These are phyloP conservation scores for Epizoanthus illoricatus DNA, from an alignment of 92 coral and sea anemone genomes.

Conservation along the genomic window DNA sequence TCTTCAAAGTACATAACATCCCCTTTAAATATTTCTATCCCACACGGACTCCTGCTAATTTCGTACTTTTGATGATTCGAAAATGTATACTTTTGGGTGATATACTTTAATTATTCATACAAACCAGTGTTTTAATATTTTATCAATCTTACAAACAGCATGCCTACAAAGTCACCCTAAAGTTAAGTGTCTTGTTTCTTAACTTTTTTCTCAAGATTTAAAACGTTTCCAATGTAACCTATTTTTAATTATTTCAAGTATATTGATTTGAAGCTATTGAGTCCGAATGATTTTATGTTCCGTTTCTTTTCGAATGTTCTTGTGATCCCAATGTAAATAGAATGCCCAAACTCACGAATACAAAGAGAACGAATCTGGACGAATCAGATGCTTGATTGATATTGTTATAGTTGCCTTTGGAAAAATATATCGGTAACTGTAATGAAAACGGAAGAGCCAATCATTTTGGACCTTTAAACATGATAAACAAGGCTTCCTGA, in stretches of 20 bases:
- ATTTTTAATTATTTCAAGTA: slow-evolving; percentile 19
- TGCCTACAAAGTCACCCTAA: slow-evolving; percentile 72
- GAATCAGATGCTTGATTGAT: slow-evolving; percentile 60
- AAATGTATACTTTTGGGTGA: slow-evolving; percentile 46
- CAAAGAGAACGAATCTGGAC: slow-evolving; percentile 47
- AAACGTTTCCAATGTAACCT: slow-evolving; percentile 11
- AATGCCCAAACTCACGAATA: slow-evolving; percentile 33
- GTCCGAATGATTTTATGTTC: slow-evolving; percentile 20
- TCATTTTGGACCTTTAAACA: slow-evolving; percentile 35
- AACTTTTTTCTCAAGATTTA: background rate
- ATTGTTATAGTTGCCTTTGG: slow-evolving; percentile 33
- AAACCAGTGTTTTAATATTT: slow-evolving; percentile 54
- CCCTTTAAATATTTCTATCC: background rate
- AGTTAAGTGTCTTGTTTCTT: slow-evolving; percentile 74
- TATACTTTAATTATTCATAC: slow-evolving; percentile 47
- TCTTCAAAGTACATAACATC: background rate
- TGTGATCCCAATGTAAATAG: slow-evolving; percentile 17
- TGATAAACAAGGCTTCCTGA: slow-evolving; percentile 66
- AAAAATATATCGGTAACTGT: slow-evolving; percentile 54
- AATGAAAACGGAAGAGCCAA: slow-evolving; percentile 67
- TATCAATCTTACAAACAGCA: slow-evolving; percentile 55
- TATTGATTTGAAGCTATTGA: slow-evolving; percentile 15
- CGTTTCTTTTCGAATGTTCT: slow-evolving; percentile 21
- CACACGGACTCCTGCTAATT: slow-evolving; percentile 41
- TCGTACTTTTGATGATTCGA: slow-evolving; percentile 49